Conservation (phyloP, 2,113 vertebrate genomes). For the Pongo abelii region DNA sequence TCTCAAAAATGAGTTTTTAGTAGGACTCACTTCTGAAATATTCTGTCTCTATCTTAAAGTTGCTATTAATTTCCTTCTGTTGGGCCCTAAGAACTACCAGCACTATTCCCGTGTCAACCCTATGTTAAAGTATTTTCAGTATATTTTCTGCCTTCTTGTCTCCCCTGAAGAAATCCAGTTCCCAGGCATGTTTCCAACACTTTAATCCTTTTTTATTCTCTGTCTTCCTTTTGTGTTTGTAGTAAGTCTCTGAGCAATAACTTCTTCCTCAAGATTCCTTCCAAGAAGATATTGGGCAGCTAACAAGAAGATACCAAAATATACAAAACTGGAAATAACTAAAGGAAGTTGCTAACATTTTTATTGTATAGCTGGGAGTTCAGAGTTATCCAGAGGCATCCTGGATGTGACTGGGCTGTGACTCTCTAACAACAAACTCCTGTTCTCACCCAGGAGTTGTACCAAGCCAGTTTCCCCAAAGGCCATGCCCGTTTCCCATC, state of each 20-base stretch:
- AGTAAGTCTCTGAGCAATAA: slow-evolving; percentile 17
- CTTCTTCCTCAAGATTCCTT: slow-evolving; percentile 11
- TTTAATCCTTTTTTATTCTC: background rate
- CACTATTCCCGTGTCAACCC: background rate
- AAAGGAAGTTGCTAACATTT: slow-evolving; percentile 48
- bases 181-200: background rate
- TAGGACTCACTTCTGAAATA: background rate
- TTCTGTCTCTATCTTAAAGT: slow-evolving; percentile 29
- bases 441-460: slow-evolving; percentile 1
- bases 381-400: slow-evolving; percentile 18
- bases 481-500: slow-evolving; percentile 8
- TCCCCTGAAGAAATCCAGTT: slow-evolving; percentile 21
- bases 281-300: slow-evolving; percentile 31
- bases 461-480: slow-evolving; percentile 10
- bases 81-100: background rate
- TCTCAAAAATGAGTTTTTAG: slow-evolving; percentile 10
- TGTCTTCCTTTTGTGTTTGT: background rate
- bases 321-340: slow-evolving; percentile 28
- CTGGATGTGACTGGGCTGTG: background rate
- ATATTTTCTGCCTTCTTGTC: slow-evolving; percentile 22
- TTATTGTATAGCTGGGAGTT: background rate
- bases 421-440: background rate
- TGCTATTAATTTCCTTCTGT: slow-evolving; percentile 16
- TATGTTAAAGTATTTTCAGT: background rate
- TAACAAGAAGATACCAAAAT: slow-evolving; percentile 48